Conservation (phyloP, 2,888 invertebrate species). For the Capitulum mitella region DNA sequence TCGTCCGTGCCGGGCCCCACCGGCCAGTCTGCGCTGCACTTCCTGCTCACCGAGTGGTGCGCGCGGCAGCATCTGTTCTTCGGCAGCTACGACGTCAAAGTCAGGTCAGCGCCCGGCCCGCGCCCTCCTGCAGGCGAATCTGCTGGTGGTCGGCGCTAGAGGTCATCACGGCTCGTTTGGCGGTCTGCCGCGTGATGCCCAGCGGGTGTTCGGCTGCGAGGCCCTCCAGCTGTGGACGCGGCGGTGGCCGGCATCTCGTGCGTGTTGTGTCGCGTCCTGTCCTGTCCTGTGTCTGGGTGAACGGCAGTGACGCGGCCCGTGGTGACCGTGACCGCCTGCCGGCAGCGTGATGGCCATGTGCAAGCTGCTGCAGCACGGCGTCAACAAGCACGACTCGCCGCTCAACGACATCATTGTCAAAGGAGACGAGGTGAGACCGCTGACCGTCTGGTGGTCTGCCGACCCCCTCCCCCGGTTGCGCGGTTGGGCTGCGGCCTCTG, state of each 20-base stretch:
- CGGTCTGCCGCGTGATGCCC: too few species aligned
- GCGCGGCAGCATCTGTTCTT: slow-evolving; percentile 58
- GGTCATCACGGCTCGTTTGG: too few species aligned
- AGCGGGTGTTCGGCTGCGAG: neutral
- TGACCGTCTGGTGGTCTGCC: too few species aligned
- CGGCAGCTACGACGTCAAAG: slow-evolving; percentile 61
- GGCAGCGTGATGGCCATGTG: slow-evolving; percentile 56
- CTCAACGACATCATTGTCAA: slow-evolving; percentile 52
- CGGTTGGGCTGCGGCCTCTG: too few species aligned
- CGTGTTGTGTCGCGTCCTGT: too few species aligned
- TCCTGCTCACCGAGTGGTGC: slow-evolving; percentile 63
- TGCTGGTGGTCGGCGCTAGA: too few species aligned
- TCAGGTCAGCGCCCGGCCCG: slow-evolving; percentile 44
- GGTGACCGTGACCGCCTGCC: neutral
- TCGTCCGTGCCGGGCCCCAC: slow-evolving; percentile 64
- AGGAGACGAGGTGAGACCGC: slow-evolving; percentile 50
- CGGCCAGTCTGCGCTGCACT: slow-evolving; percentile 61
- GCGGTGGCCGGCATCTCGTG: too few species aligned
- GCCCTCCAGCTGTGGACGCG: neutral
- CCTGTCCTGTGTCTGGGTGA: too few species aligned
- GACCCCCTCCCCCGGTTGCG: too few species aligned
- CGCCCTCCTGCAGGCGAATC: too few species aligned
- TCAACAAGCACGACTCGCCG: slow-evolving; percentile 56
- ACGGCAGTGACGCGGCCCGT: too few species aligned
- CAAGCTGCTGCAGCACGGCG: slow-evolving; percentile 59